Percentiles rank a stretch among this genome's conserved stretches.
phyloP scores from a whole-genome alignment of 2,113 vertebrate genomes.

The Nasalis larvatus region DNA sequence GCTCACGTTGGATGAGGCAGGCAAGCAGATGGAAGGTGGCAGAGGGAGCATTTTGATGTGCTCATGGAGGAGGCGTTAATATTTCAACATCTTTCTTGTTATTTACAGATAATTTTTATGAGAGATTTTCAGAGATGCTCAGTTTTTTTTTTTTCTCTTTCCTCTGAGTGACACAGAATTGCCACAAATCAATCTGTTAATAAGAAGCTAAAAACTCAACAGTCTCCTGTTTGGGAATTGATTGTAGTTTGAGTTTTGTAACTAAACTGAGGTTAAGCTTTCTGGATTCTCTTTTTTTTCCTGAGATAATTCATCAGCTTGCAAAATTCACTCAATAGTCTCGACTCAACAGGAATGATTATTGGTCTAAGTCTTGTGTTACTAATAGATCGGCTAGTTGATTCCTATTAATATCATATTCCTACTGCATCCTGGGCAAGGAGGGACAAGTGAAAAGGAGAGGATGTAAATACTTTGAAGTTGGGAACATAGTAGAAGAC shows the following conservation, averaged over 20 bases:
- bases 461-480: not conserved
- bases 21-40: conserved; percentile 65
- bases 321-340: not conserved
- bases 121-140: conserved; percentile 70
- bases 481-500: not conserved
- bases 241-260: not conserved
- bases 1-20: conserved; percentile 56
- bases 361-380: not conserved
- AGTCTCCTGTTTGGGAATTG: not conserved
- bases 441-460: not conserved
- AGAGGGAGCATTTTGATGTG: conserved; percentile 56
- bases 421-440: not conserved
- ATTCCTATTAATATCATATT: not conserved
- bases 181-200: conserved; percentile 55
- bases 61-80: conserved; percentile 67
- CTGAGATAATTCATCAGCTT: not conserved
- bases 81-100: conserved; percentile 67
- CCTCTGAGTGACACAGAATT: not conserved
- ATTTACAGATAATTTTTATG: conserved; percentile 77
- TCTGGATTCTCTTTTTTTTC: not conserved
- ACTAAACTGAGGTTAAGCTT: not conserved
- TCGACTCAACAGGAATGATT: not conserved
- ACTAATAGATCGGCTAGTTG: not conserved
- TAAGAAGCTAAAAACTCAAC: conserved; percentile 24
- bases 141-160: conserved; percentile 40